phyloP scores from a whole-genome alignment of 2,797 vertebrate genomes.

The Myripristis jacobus region DNA sequence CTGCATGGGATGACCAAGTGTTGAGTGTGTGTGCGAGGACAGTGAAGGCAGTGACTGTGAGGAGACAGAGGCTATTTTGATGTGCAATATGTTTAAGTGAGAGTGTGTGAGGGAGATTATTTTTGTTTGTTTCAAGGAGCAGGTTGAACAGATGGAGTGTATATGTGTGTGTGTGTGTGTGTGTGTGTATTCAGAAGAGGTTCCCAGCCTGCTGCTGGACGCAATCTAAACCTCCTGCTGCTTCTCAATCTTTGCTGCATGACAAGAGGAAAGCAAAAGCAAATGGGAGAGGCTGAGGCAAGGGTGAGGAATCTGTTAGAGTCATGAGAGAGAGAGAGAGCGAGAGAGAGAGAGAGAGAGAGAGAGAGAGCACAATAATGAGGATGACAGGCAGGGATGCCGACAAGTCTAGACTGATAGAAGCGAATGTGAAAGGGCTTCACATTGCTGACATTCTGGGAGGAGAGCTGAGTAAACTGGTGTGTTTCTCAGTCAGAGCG shows the following conservation, averaged over 20 bases:
- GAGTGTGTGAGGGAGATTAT: conserved; percentile 66
- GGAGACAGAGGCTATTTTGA: conserved; percentile 65
- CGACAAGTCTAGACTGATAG: neutral
- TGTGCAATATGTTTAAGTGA: conserved; percentile 72
- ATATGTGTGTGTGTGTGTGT: conserved; percentile 16
- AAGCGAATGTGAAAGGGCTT: neutral
- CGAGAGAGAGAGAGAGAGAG: neutral
- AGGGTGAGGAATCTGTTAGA: neutral
- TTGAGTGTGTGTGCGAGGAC: conserved; percentile 65
- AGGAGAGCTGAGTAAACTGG: neutral
- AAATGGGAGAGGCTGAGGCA: neutral
- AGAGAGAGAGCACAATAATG: too few species aligned
- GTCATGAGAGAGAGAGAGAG: neutral
- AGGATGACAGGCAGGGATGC: neutral
- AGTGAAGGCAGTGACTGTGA: conserved; percentile 54
- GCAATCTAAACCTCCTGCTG: neutral
- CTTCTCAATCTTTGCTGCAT: conserved; percentile 16
- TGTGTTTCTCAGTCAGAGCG: conserved; percentile 11
- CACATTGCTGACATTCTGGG: conserved; percentile 12
- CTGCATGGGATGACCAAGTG: conserved; percentile 56
- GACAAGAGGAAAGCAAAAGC: conserved; percentile 8
- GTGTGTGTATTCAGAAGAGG: conserved; percentile 38
- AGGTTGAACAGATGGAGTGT: conserved; percentile 48
- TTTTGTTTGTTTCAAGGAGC: conserved; percentile 58
- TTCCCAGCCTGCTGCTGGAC: conserved; percentile 22